Evolutionary conservation across 2,888 invertebrate genomes (phyloP).

Genomic region (Lordiphosa andalusiaca): DNA sequence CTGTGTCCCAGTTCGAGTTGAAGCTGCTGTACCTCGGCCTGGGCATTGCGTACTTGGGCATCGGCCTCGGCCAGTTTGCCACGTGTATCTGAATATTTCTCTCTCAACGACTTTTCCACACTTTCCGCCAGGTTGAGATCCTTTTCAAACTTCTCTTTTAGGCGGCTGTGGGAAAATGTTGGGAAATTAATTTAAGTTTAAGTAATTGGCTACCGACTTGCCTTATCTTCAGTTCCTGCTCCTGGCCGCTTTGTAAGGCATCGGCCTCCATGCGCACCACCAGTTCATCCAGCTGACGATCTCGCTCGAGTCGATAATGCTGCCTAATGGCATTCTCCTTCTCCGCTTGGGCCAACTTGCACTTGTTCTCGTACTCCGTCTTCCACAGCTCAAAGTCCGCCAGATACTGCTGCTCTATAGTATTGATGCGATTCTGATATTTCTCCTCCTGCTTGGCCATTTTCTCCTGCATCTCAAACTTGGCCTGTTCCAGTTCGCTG

Average conservation of each 20-base stretch:
- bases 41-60: constrained; percentile 82
- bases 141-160: constrained; percentile 88
- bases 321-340: constrained; percentile 86
- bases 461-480: constrained; percentile 81
- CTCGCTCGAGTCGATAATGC: constrained; percentile 87
- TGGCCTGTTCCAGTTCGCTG: constrained; percentile 80
- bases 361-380: constrained; percentile 82
- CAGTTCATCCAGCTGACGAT: constrained; percentile 87
- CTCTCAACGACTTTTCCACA: constrained; percentile 85
- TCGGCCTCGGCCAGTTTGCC: constrained; percentile 85
- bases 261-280: constrained; percentile 80
- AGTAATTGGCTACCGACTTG: constrained; percentile 34
- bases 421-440: constrained; percentile 82
- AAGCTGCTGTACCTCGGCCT: constrained; percentile 85
- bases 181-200: neutral
- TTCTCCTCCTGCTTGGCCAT: constrained; percentile 80
- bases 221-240: constrained; percentile 78
- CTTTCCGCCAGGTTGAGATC: constrained; percentile 86
- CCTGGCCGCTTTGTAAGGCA: constrained; percentile 75
- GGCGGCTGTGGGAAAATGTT: constrained; percentile 81
- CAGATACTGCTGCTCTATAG: constrained; percentile 83
- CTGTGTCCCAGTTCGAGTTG: constrained; percentile 84
- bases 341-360: constrained; percentile 82
- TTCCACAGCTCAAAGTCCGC: constrained; percentile 84
- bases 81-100: constrained; percentile 85